Conservation (phyloP, 1,140 invertebrate genomes). For the Lysiphlebus fabarum region DNA sequence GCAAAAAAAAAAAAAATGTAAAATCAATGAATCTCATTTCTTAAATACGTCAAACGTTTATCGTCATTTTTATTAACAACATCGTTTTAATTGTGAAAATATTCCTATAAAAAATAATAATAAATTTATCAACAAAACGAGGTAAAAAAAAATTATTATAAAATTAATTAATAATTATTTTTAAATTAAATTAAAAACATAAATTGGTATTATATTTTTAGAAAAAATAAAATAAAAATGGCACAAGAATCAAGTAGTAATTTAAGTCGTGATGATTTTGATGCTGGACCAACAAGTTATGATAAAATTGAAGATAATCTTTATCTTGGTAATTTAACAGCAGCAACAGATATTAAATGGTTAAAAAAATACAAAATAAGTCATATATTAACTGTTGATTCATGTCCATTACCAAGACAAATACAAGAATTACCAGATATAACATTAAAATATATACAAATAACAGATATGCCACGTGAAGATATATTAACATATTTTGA, state of each 20-base stretch:
- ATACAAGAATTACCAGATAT: conserved; percentile 66
- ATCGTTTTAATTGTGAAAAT: too few species aligned
- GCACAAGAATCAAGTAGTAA: conserved; percentile 31
- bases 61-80: too few species aligned
- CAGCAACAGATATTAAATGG: conserved; percentile 69
- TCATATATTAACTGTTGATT: conserved; percentile 77
- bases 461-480: conserved; percentile 78
- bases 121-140: too few species aligned
- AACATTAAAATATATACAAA: conserved; percentile 72
- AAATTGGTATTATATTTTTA: too few species aligned
- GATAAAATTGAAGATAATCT: conserved; percentile 69
- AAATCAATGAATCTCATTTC: too few species aligned
- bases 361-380: conserved; percentile 66
- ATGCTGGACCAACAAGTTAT: conserved; percentile 64
- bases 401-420: conserved; percentile 73
- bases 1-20: too few species aligned
- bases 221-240: conserved; percentile 36
- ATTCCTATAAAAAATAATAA: too few species aligned
- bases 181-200: not conserved
- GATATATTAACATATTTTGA: conserved; percentile 77
- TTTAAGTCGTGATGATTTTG: conserved; percentile 57
- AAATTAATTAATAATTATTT: too few species aligned
- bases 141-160: too few species aligned
- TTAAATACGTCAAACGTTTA: too few species aligned
- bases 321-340: conserved; percentile 74